A percentile compares a stretch with the other conserved stretches of the same genome.
Conservation (phyloP, 2,888 invertebrate species). For the Aleiodes alternator region DNA sequence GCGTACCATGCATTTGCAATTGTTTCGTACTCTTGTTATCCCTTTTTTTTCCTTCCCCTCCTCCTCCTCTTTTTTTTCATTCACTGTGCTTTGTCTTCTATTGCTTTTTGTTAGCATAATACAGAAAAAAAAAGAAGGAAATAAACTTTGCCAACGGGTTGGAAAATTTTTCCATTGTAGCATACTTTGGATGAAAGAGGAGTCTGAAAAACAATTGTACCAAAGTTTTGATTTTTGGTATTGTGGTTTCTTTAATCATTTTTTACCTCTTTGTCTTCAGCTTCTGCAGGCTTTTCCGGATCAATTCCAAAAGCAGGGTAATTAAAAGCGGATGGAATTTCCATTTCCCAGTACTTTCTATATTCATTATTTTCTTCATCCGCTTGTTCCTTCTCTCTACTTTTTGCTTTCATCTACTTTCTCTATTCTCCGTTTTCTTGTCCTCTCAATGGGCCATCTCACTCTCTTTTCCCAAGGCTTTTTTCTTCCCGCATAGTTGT, state of each 20-base stretch:
- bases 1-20: slow-evolving; percentile 28
- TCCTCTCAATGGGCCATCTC: slow-evolving; percentile 32
- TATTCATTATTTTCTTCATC: background rate
- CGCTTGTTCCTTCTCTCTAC: slow-evolving; percentile 7
- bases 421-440: slow-evolving; percentile 8
- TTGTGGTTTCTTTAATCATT: background rate
- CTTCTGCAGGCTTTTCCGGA: slow-evolving; percentile 19
- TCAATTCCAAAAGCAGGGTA: slow-evolving; percentile 41
- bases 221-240: slow-evolving; percentile 4
- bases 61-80: background rate
- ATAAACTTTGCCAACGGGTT: slow-evolving; percentile 25
- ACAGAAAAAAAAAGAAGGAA: slow-evolving; percentile 4
- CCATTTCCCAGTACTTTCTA: slow-evolving; percentile 22
- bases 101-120: slow-evolving; percentile 28
- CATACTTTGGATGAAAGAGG: slow-evolving; percentile 1
- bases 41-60: background rate
- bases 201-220: background rate
- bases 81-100: slow-evolving; percentile 21
- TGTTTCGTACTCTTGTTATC: slow-evolving; percentile 4
- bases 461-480: slow-evolving; percentile 20
- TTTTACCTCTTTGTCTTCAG: background rate
- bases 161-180: slow-evolving; percentile 37
- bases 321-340: slow-evolving; percentile 11
- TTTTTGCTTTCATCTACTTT: slow-evolving; percentile 13
- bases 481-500: slow-evolving; percentile 27